Evolutionary conservation across 1,140 invertebrate species (phyloP), one percentile per base, ranked within the genome.

Genomic region (Ips typographus): DNA sequence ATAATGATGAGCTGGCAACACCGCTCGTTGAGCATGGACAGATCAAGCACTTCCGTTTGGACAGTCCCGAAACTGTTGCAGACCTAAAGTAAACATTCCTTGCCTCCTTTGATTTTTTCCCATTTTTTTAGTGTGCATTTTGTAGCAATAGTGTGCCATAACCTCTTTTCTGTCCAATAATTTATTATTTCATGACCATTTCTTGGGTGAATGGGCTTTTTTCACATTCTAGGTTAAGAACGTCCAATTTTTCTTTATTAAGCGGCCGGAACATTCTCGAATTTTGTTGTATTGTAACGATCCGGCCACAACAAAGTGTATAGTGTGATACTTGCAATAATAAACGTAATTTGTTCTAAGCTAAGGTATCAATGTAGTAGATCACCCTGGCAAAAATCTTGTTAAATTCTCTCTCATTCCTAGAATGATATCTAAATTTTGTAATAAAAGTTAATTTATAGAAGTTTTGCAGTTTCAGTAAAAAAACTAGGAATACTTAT

Each of bases 1-100:
- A 88, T 65, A 87, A 88, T 65, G 89, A 89, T 73, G 87, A 87
- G 69, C 81, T 89, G 51, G 83, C 88, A 43, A 90, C 88, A 1
- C 88, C 89, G 0, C 82, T 89, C n/a, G 88, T 90, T 1, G 88
- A 90, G 75, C 86, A 87, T 67, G 85, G 81, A 2, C 78, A 79
- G n/a, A 80, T 86, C 58, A 85, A 83, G 73, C 82, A 84, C n/a
- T 86, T 87, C 70, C 79, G 80, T 40, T 68, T 85, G n/a, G 84
- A 85, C 5, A 83, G 78, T 73, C 83, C 83, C 2, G 84, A 85
- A 65, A 49, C 44, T 6, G 44, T 49, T 22, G 22, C 22, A 22
- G 44, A 49, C 44, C 1, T 49, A 22, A 49, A 49, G 44, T 49
- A 49, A 22, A 49, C 22, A 22, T 22, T 49, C 37, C 1, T 55